These are phyloP conservation scores for Anthonomus grandis DNA, from an alignment of 1,140 invertebrate species.

Conservation along the genomic window DNA sequence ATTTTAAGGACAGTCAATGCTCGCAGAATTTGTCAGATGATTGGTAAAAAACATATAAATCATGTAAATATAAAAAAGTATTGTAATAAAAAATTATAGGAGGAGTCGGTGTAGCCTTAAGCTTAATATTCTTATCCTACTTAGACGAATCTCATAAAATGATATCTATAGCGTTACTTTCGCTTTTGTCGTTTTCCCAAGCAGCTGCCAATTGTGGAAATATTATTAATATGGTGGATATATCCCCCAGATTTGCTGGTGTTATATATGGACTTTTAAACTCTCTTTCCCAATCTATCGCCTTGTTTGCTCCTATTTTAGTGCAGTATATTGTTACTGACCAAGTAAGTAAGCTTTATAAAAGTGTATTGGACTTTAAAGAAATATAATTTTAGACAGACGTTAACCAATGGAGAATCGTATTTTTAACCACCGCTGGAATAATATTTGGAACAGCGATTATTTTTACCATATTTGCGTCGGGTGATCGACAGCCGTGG, in stretches of 20 bases:
- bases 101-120: not conserved
- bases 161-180: not conserved
- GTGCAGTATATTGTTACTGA: slow-evolving; percentile 62
- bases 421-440: slow-evolving; percentile 11
- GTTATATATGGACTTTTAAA: slow-evolving; percentile 76
- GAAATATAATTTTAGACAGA: slow-evolving; percentile 33
- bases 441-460: not conserved
- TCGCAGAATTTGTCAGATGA: not conserved
- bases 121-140: not conserved
- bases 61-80: not conserved
- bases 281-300: slow-evolving; percentile 65
- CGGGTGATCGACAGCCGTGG: slow-evolving; percentile 21
- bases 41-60: not conserved
- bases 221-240: slow-evolving; percentile 65
- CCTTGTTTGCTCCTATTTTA: slow-evolving; percentile 64
- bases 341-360: too few species aligned
- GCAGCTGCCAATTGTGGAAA: slow-evolving; percentile 56
- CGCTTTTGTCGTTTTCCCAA: slow-evolving; percentile 53
- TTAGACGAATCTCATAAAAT: not conserved
- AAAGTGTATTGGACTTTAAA: too few species aligned
- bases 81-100: not conserved
- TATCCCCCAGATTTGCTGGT: slow-evolving; percentile 69
- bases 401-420: slow-evolving; percentile 19
- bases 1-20: not conserved
- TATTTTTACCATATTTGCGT: slow-evolving; percentile 19